phyloP scores from a whole-genome alignment of 2,888 invertebrate species.

The Timema podura region DNA sequence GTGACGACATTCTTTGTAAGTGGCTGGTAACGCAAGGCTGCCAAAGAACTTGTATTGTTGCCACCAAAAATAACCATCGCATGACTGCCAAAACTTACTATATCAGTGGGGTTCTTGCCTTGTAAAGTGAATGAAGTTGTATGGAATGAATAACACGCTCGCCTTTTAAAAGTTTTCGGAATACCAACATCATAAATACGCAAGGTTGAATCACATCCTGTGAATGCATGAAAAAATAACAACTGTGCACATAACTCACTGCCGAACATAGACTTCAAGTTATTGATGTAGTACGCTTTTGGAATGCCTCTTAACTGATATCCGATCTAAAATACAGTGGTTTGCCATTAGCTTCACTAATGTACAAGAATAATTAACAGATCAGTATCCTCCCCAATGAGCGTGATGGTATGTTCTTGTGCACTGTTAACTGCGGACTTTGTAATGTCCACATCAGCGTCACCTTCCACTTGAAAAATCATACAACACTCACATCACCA shows the following conservation, averaged over 20 bases:
- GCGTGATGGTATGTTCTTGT: background rate
- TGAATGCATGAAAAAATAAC: background rate
- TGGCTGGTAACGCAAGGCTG: slow-evolving; percentile 3
- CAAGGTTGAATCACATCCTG: background rate
- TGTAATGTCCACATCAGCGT: background rate
- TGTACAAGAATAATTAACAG: background rate
- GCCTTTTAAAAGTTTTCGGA: background rate
- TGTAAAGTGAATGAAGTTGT: background rate
- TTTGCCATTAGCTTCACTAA: background rate
- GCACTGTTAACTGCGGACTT: background rate
- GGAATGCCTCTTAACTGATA: slow-evolving; percentile 9
- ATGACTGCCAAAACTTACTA: background rate
- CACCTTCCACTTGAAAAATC: background rate
- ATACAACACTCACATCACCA: background rate
- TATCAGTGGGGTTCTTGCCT: background rate
- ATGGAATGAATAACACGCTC: background rate
- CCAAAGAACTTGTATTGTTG: background rate
- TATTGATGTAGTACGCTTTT: background rate
- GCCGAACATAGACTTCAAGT: background rate
- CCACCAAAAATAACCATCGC: slow-evolving; percentile 4
- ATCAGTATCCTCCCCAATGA: background rate
- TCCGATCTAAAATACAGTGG: slow-evolving; percentile 6
- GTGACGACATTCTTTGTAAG: background rate
- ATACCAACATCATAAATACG: background rate
- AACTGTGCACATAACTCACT: slow-evolving; percentile 1